Conservation (phyloP, 92 coral and sea anemone species). For the Palythoa caribaeorum region DNA sequence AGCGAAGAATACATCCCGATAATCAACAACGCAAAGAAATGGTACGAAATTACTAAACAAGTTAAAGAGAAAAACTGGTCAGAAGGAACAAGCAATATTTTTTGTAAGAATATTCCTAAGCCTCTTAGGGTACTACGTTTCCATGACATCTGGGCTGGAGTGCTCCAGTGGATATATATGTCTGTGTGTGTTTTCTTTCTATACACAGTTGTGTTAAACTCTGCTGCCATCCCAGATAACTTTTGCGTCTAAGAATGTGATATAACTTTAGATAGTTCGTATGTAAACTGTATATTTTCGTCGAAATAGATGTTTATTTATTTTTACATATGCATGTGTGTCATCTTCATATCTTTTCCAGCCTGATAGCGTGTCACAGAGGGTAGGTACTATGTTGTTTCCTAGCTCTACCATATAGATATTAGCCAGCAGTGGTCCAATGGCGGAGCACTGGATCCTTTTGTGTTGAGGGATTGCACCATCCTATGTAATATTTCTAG, state of each 20-base stretch:
- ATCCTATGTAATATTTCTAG: too few species aligned
- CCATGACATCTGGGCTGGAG: conserved; percentile 10
- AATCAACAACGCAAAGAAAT: too few species aligned
- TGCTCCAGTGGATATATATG: conserved; percentile 29
- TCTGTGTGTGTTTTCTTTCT: conserved; percentile 44
- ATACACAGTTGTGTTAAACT: not conserved
- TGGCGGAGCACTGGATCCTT: not conserved
- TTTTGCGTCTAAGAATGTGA: too few species aligned
- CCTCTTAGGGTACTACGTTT: conserved; percentile 34
- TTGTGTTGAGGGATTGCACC: too few species aligned
- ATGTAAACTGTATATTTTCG: not conserved
- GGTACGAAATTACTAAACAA: too few species aligned
- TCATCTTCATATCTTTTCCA: conserved; percentile 46
- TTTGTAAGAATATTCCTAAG: not conserved
- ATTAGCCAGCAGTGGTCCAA: too few species aligned
- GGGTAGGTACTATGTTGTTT: conserved; percentile 3
- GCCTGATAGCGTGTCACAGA: not conserved
- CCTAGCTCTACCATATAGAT: conserved; percentile 3
- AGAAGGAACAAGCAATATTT: too few species aligned
- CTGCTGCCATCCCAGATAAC: too few species aligned
- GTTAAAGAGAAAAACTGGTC: too few species aligned
- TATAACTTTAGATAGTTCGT: too few species aligned
- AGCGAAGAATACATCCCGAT: too few species aligned
- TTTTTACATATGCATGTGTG: conserved; percentile 9
- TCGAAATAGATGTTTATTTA: not conserved